phyloP scores from a whole-genome alignment of 2,888 invertebrate species.

The Lottia scabra region DNA sequence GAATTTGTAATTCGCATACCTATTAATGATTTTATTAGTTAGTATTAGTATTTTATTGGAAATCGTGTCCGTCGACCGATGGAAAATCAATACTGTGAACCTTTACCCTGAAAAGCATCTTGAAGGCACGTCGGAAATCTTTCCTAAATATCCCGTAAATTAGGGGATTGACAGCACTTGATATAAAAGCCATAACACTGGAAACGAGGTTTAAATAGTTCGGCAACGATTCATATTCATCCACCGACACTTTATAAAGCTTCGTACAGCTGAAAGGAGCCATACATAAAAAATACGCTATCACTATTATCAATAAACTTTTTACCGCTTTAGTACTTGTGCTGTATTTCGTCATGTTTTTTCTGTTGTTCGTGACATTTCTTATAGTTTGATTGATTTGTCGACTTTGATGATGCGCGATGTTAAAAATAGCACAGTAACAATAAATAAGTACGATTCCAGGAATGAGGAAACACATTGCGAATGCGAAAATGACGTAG shows the following conservation, averaged over 20 bases:
- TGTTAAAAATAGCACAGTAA: constrained; percentile 46
- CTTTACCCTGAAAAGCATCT: constrained; percentile 20
- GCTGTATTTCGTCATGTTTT: constrained; percentile 25
- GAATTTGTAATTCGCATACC: no score
- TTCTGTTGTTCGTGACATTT: not conserved
- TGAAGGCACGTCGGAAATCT: constrained; percentile 58
- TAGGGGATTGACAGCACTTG: constrained; percentile 66
- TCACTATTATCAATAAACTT: constrained; percentile 61
- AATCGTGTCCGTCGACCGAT: no score
- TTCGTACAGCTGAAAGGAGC: constrained; percentile 68
- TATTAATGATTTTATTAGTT: no score
- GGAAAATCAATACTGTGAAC: not conserved
- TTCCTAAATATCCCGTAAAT: constrained; percentile 65
- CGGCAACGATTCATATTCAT: constrained; percentile 42
- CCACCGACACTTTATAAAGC: constrained; percentile 57
- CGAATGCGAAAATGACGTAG: constrained; percentile 61
- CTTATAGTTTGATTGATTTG: not conserved
- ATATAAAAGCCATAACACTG: constrained; percentile 57
- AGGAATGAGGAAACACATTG: constrained; percentile 60
- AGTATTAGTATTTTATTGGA: no score
- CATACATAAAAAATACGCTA: constrained; percentile 65
- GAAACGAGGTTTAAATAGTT: constrained; percentile 55
- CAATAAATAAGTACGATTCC: constrained; percentile 50
- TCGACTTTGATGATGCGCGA: not conserved
- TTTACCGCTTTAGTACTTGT: constrained; percentile 45